phyloP scores from a whole-genome alignment of 2,888 invertebrate genomes.

The Elgonia sp. region DNA sequence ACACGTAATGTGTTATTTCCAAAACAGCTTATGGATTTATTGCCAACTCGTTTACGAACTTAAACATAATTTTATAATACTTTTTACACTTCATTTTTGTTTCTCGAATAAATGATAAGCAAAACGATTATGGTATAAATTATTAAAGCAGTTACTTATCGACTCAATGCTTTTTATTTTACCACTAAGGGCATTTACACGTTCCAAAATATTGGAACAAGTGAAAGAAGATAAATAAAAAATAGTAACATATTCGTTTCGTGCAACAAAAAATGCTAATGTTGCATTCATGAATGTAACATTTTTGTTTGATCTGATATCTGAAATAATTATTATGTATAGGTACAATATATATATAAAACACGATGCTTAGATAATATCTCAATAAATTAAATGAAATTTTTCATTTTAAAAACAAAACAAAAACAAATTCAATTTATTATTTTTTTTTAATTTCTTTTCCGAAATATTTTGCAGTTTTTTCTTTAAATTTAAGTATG shows the following conservation, averaged over 20 bases:
- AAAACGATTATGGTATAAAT: not conserved
- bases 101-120: not conserved
- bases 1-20: slow-evolving; percentile 33
- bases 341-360: slow-evolving; percentile 25
- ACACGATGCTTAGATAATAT: slow-evolving; percentile 11
- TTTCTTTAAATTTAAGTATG: too few relatives aligned
- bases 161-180: not conserved
- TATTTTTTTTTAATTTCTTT: too few relatives aligned
- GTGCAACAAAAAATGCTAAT: not conserved
- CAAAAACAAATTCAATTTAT: too few relatives aligned
- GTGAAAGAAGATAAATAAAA: not conserved
- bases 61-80: slow-evolving; percentile 4
- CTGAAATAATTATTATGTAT: slow-evolving; percentile 35
- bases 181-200: not conserved
- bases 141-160: not conserved
- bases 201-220: not conserved
- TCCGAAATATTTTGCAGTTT: too few relatives aligned
- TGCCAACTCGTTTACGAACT: slow-evolving; percentile 1
- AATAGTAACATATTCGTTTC: slow-evolving; percentile 29
- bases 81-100: slow-evolving; percentile 32
- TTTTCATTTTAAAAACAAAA: not conserved
- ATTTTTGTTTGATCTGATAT: slow-evolving; percentile 46
- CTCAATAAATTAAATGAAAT: slow-evolving; percentile 25
- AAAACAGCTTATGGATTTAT: slow-evolving; percentile 7
- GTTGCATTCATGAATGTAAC: slow-evolving; percentile 1